Base-by-base conservation (phyloP, 2,888 invertebrate species). In the Lasioglossum vierecki region DNA sequence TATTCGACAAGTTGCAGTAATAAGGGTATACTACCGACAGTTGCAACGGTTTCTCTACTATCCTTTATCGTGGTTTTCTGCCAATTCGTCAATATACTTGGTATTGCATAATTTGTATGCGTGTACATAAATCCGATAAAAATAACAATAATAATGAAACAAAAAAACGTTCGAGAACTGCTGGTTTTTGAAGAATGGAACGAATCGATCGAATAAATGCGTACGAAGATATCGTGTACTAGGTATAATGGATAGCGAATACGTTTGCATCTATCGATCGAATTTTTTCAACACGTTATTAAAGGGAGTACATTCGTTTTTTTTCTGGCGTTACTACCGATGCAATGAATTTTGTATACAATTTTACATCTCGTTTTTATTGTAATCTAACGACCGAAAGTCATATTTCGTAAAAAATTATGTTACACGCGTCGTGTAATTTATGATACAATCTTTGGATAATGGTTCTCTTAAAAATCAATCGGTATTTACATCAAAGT, bases 391-490 rank as follows among this genome's bases (percentile, higher is more conserved):
- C 76, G 70, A 76, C 79, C 70, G 66, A 79, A 86, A 85, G 79
- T 72, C 78, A 71, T 81, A 44, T 73, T 44, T 86, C 22, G 85
- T 86, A 81, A 79, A 86, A 86, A 86, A 80, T 86, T 80, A 86
- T 80, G 79, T 82, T 66, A 39, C 30, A 79, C 71, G 70, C 68
- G 66, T 35, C 53, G 66, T 83, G 72, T 66, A 76, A 83, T 88
- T 86, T 86, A 88, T 86, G 76, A 82, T 83, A 89, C 85, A 85
- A 85, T 86, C 84, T 87, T 90, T 90, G 86, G 85, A 71, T 87
- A 78, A 83, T 71, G 72, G 60, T 87, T 70, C 63, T 79, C 81
- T 84, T 86, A 87, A 76, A 77, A 76, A 85, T 78, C 81, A 86
- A 81, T 73, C 46, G 53, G 63, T 80, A 85, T 85, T 26, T 84